These are phyloP conservation scores for Sebastes matsubarae DNA, from an alignment of 2,797 vertebrate species.

Conservation along the genomic window DNA sequence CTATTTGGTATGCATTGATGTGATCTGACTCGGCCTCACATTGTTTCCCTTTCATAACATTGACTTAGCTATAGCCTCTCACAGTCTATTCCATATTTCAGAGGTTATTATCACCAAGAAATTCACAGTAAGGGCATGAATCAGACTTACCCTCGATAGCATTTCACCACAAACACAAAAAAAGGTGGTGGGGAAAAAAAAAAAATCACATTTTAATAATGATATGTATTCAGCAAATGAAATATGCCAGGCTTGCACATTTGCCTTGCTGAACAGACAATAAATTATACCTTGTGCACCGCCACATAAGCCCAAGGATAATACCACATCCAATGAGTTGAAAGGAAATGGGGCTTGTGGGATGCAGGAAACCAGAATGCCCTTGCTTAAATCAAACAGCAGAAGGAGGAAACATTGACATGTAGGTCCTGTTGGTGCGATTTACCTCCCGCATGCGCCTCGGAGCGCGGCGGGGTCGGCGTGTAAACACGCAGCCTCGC, in stretches of 20 bases:
- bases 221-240: slow-evolving; percentile 83
- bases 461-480: slow-evolving; percentile 38
- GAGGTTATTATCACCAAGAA: slow-evolving; percentile 55
- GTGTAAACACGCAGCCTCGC: slow-evolving; percentile 36
- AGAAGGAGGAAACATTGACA: slow-evolving; percentile 50
- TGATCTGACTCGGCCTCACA: slow-evolving; percentile 21
- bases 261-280: slow-evolving; percentile 84
- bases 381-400: slow-evolving; percentile 70
- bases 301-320: slow-evolving; percentile 78
- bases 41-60: slow-evolving; percentile 39
- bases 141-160: slow-evolving; percentile 56
- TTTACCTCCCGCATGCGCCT: slow-evolving; percentile 48
- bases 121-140: slow-evolving; percentile 49
- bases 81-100: slow-evolving; percentile 44
- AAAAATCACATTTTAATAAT: slow-evolving; percentile 76
- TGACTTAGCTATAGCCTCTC: slow-evolving; percentile 19
- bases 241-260: slow-evolving; percentile 82
- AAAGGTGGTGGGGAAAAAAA: background rate
- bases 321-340: slow-evolving; percentile 69
- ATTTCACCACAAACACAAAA: slow-evolving; percentile 58
- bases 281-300: slow-evolving; percentile 79
- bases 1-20: slow-evolving; percentile 67
- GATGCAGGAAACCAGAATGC: slow-evolving; percentile 56
- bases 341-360: slow-evolving; percentile 68
- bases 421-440: slow-evolving; percentile 55